Evolutionary conservation across 2,888 invertebrate genomes (phyloP).

Genomic region (Erpobdella octoculata): DNA sequence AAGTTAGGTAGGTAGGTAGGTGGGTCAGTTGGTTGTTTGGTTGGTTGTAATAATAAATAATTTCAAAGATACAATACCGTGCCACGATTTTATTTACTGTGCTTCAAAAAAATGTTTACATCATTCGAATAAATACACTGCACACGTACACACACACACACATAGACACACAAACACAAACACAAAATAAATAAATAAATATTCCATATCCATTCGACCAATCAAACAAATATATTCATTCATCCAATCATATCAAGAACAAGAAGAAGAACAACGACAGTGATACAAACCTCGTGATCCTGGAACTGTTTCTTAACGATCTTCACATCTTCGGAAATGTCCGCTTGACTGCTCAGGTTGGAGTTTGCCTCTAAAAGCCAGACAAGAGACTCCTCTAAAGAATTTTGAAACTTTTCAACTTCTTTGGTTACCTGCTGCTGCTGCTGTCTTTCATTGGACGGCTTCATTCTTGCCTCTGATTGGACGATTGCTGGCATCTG

Average conservation of each 20-base stretch:
- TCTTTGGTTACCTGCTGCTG: constrained; percentile 41
- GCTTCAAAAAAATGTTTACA: too few species aligned
- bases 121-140: background rate
- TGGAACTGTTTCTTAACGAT: constrained; percentile 68
- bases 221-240: background rate
- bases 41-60: background rate
- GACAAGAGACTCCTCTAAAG: constrained; percentile 78
- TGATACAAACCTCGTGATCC: constrained; percentile 61
- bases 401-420: constrained; percentile 62
- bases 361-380: constrained; percentile 84
- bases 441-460: too few species aligned
- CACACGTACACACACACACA: too few species aligned
- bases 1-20: background rate
- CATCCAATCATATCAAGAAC: background rate
- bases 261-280: background rate
- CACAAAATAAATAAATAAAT: background rate
- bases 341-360: constrained; percentile 57
- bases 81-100: too few species aligned
- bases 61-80: background rate
- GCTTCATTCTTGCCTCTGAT: too few species aligned
- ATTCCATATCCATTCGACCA: background rate
- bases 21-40: background rate
- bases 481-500: too few species aligned
- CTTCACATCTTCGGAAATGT: constrained; percentile 54
- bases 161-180: background rate